Conservation (phyloP, 1,140 invertebrate genomes). For the Cyclargus thomasi region DNA sequence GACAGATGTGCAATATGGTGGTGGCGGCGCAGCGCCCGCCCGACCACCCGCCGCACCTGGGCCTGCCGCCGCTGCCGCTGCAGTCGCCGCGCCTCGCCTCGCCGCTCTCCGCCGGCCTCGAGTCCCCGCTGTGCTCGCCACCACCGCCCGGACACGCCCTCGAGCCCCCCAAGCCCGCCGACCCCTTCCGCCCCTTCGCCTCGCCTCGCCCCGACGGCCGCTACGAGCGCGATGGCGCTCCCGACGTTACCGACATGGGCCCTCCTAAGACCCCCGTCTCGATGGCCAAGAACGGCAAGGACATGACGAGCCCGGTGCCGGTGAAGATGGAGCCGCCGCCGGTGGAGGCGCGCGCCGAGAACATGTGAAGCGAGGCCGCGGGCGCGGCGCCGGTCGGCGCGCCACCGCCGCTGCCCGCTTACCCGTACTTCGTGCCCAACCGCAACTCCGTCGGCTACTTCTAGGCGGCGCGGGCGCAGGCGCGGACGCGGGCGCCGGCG, state of each 20-base stretch:
- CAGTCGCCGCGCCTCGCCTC: slow-evolving; percentile 61
- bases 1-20: slow-evolving; percentile 73
- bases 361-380: slow-evolving; percentile 69
- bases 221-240: slow-evolving; percentile 52
- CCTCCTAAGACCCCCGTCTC: slow-evolving; percentile 56
- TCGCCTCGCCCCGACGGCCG: slow-evolving; percentile 62
- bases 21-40: slow-evolving; percentile 62
- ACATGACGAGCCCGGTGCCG: slow-evolving; percentile 46
- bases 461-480: slow-evolving; percentile 26
- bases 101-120: slow-evolving; percentile 58
- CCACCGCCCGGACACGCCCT: slow-evolving; percentile 64
- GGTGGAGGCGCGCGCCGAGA: slow-evolving; percentile 51
- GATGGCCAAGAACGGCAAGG: slow-evolving; percentile 58
- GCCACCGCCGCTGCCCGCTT: slow-evolving; percentile 63
- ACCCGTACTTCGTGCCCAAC: slow-evolving; percentile 63
- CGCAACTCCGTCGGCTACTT: slow-evolving; percentile 64
- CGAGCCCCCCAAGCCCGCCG: slow-evolving; percentile 59
- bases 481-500: slow-evolving; percentile 7
- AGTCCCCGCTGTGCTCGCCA: slow-evolving; percentile 65
- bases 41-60: slow-evolving; percentile 56
- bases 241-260: slow-evolving; percentile 59
- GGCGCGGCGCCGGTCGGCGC: slow-evolving; percentile 44
- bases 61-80: slow-evolving; percentile 52
- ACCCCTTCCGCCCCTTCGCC: slow-evolving; percentile 68
- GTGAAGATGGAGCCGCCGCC: slow-evolving; percentile 61